Conservation (phyloP, 2,113 vertebrate species). For the Bubo blakistoni region DNA sequence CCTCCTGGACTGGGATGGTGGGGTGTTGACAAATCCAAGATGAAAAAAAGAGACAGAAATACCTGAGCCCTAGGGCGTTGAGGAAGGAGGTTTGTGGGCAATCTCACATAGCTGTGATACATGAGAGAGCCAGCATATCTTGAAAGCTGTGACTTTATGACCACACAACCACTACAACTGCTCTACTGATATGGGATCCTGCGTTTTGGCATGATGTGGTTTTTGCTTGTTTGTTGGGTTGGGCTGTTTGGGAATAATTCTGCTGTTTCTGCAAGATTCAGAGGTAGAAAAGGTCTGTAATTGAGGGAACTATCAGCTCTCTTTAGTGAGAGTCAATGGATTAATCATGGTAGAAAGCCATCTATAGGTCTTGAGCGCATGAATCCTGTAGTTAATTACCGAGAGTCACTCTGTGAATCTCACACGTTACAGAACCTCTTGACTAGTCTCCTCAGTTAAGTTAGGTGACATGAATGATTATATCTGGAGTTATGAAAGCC, state of each 20-base stretch:
- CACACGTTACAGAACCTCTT: not conserved
- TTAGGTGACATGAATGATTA: not conserved
- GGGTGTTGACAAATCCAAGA: constrained; percentile 45
- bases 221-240: not conserved
- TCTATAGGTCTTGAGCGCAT: not conserved
- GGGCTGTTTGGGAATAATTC: not conserved
- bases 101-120: not conserved
- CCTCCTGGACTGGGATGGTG: not conserved
- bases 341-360: not conserved
- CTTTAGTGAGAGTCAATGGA: not conserved
- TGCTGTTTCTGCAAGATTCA: not conserved
- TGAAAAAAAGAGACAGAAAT: not conserved
- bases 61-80: not conserved
- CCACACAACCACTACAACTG: not conserved
- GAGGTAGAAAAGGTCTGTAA: not conserved
- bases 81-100: not conserved
- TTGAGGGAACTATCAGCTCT: not conserved
- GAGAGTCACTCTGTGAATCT: not conserved
- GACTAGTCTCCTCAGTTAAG: not conserved
- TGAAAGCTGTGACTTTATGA: not conserved
- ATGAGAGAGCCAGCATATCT: not conserved
- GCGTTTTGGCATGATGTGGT: rapidly evolving
- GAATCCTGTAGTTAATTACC: not conserved
- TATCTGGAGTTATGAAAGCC: not conserved
- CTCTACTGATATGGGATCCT: not conserved